phyloP scores from a whole-genome alignment of 1,140 invertebrate species.

The Brachionus rotundiformis region DNA sequence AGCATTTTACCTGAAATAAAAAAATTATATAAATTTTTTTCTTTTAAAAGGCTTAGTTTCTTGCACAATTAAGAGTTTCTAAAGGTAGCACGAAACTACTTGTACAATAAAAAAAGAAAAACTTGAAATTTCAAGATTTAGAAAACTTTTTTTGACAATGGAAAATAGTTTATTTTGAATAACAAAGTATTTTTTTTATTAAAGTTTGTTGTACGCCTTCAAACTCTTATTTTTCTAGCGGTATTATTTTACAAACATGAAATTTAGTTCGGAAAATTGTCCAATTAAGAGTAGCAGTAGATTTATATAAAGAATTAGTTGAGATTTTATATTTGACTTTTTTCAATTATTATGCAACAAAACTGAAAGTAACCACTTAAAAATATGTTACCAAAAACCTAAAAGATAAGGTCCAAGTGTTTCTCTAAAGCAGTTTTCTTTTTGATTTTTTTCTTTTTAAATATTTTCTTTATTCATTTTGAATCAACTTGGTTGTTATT shows the following conservation, averaged over 20 bases:
- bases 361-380: neutral
- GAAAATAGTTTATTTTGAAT: neutral
- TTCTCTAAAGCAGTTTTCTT: neutral
- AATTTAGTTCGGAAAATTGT: neutral
- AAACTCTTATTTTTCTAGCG: neutral
- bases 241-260: slow-evolving; percentile 46
- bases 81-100: neutral
- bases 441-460: neutral
- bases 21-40: neutral
- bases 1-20: neutral
- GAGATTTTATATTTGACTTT: neutral
- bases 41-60: neutral
- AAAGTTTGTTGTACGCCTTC: neutral
- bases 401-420: slow-evolving; percentile 38
- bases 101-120: neutral
- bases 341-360: neutral
- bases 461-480: neutral
- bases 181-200: neutral
- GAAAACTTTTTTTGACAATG: neutral
- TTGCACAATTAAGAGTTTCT: slow-evolving; percentile 6
- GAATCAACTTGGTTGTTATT: slow-evolving; percentile 29
- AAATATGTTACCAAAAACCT: slow-evolving; percentile 33
- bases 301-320: neutral
- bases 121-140: neutral
- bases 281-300: slow-evolving; percentile 4